A percentile compares a stretch with the other conserved stretches of the same genome.
These are phyloP conservation scores for Enchytraeus crypticus DNA, from an alignment of 2,888 invertebrate species.

Conservation along the genomic window DNA sequence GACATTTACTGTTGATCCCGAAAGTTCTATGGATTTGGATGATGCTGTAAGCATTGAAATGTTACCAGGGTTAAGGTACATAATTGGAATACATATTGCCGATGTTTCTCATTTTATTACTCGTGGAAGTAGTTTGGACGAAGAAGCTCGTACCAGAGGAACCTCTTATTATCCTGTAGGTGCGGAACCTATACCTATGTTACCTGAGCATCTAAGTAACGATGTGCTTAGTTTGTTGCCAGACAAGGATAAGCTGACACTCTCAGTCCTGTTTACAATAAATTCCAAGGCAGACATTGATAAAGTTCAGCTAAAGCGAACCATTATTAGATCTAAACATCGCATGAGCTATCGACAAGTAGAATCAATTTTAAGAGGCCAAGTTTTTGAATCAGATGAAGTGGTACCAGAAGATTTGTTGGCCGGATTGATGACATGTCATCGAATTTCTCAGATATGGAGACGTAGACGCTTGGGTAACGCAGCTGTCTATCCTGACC, in stretches of 20 bases:
- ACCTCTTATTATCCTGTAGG: conserved; percentile 51
- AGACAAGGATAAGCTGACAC: conserved; percentile 57
- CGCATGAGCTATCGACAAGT: conserved; percentile 4
- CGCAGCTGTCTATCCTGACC: background rate
- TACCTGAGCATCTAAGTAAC: conserved; percentile 73
- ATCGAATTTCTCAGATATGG: conserved; percentile 8
- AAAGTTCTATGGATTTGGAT: conserved; percentile 81
- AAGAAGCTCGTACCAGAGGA: conserved; percentile 66
- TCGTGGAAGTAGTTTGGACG: conserved; percentile 58
- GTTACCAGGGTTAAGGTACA: conserved; percentile 56
- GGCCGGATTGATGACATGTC: background rate
- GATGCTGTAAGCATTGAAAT: conserved; percentile 77
- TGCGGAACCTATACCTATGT: conserved; percentile 70
- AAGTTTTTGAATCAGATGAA: background rate
- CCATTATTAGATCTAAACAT: conserved; percentile 4
- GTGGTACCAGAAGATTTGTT: background rate
- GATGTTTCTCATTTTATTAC: conserved; percentile 77
- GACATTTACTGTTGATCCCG: conserved; percentile 86
- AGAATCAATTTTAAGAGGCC: conserved; percentile 1
- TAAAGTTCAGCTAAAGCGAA: conserved; percentile 1
- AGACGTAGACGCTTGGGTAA: conserved; percentile 7
- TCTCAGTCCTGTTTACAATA: conserved; percentile 84
- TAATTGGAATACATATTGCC: conserved; percentile 78
- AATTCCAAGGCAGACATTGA: conserved; percentile 57
- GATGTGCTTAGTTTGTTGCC: conserved; percentile 50